phyloP scores from a whole-genome alignment of 1,140 invertebrate species.

The Ganaspis sp. region DNA sequence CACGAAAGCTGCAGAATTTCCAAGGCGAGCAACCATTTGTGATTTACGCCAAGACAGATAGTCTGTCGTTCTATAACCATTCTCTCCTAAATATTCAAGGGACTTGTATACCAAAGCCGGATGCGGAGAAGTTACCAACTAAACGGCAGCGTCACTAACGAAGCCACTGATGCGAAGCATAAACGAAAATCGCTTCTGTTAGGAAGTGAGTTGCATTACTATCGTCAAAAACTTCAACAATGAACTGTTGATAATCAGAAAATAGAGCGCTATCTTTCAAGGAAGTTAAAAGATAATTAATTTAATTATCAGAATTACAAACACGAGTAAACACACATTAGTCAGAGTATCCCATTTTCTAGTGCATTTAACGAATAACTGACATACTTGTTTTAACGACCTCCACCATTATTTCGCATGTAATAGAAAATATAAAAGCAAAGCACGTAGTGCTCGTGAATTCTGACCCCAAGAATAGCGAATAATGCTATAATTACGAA shows the following conservation, averaged over 20 bases:
- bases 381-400: not conserved
- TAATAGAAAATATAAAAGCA: not conserved
- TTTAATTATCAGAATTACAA: not conserved
- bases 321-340: conserved; percentile 35
- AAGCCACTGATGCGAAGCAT: conserved; percentile 61
- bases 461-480: not conserved
- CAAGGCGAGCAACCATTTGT: conserved; percentile 26
- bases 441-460: not conserved
- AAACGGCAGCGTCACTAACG: conserved; percentile 65
- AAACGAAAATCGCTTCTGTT: conserved; percentile 14
- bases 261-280: no score
- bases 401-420: not conserved
- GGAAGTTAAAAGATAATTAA: no score
- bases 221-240: no score
- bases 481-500: conserved; percentile 23
- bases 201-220: no score
- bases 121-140: conserved; percentile 55
- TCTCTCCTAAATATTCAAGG: conserved; percentile 46
- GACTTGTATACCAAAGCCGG: conserved; percentile 47
- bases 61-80: conserved; percentile 30
- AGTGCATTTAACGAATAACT: not conserved
- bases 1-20: conserved; percentile 6
- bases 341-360: conserved; percentile 24
- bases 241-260: no score
- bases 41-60: conserved; percentile 41